These are phyloP conservation scores for Aptenodytes patagonicus DNA, from an alignment of 2,113 vertebrate species.

Conservation along the genomic window DNA sequence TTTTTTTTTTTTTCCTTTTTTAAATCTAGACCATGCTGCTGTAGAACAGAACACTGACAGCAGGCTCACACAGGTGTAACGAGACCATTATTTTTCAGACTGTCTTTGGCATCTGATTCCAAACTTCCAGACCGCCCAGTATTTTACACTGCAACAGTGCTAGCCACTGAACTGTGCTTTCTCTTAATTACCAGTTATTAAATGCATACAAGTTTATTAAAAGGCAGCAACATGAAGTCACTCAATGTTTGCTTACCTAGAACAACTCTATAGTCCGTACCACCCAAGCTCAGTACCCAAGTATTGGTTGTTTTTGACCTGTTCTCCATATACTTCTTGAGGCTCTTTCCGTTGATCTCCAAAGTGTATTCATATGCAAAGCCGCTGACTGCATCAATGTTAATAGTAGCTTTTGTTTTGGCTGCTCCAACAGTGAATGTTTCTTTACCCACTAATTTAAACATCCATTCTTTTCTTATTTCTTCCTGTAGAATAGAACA, in stretches of 20 bases:
- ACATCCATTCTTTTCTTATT: slow-evolving; percentile 96
- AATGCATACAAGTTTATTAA: neutral
- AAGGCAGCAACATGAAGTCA: neutral
- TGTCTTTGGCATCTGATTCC: neutral
- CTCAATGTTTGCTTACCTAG: slow-evolving; percentile 79
- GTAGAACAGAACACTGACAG: neutral
- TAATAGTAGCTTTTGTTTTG: slow-evolving; percentile 93
- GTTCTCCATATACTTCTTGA: slow-evolving; percentile 95
- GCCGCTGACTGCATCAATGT: slow-evolving; percentile 92
- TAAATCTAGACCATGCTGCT: neutral
- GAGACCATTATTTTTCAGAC: neutral
- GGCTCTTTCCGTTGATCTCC: slow-evolving; percentile 95
- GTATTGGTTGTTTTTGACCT: slow-evolving; percentile 95
- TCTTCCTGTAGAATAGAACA: slow-evolving; percentile 78
- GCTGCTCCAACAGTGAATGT: slow-evolving; percentile 87
- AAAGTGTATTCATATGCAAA: slow-evolving; percentile 97
- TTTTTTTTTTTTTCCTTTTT: neutral
- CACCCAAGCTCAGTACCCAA: slow-evolving; percentile 90
- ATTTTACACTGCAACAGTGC: neutral
- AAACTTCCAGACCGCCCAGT: neutral
- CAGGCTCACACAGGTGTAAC: neutral
- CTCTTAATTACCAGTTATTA: neutral
- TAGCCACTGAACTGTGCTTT: neutral
- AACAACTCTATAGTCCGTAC: slow-evolving; percentile 88
- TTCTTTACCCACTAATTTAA: slow-evolving; percentile 97